These are phyloP conservation scores for Zosterops borbonicus DNA, from an alignment of 2,113 vertebrate species.

Conservation along the genomic window DNA sequence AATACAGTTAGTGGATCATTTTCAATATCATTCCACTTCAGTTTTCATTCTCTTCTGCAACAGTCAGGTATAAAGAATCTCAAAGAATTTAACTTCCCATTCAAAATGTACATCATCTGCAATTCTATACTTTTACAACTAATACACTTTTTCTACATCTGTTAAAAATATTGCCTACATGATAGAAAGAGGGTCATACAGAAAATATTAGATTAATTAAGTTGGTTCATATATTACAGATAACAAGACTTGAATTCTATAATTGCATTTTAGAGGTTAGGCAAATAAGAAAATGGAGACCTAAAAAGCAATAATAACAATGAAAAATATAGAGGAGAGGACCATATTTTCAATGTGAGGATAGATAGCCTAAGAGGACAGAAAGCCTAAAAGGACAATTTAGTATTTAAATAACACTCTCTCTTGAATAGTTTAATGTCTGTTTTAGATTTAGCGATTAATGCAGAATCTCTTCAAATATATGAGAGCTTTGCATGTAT, in stretches of 20 bases:
- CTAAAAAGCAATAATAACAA: neutral
- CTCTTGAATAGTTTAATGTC: neutral
- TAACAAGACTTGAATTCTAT: neutral
- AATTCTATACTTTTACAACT: neutral
- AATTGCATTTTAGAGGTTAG: neutral
- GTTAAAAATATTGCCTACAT: neutral
- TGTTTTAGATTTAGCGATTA: neutral
- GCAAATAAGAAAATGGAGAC: neutral
- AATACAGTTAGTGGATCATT: neutral
- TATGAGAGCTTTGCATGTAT: neutral
- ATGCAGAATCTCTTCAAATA: neutral
- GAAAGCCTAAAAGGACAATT: neutral
- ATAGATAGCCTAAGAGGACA: neutral
- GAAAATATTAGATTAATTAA: neutral
- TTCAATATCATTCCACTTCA: neutral
- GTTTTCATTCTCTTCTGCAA: neutral
- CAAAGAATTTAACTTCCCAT: neutral
- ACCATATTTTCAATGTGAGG: neutral
- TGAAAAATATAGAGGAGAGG: neutral
- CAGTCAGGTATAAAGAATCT: neutral
- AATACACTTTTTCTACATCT: neutral
- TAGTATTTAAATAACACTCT: neutral
- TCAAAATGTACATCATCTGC: neutral
- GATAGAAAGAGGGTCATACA: neutral
- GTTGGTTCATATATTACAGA: neutral